A percentile compares a stretch with the other conserved stretches of the same genome.
These are phyloP conservation scores for Aphodius granarius DNA, from an alignment of 2,888 invertebrate species.

Conservation along the genomic window DNA sequence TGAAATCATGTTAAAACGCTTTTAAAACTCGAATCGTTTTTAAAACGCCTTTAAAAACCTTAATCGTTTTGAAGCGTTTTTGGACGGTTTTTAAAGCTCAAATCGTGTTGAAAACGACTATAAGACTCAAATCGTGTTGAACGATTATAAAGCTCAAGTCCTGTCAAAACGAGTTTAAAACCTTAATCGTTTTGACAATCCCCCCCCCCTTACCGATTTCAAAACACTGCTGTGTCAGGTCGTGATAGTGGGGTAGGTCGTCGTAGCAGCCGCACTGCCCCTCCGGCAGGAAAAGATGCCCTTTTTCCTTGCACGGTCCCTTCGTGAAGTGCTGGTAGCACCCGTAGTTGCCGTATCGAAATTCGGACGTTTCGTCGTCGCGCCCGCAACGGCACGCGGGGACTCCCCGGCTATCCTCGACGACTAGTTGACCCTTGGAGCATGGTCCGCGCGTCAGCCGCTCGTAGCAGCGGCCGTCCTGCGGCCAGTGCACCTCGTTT, in stretches of 20 bases:
- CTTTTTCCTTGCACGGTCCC: conserved; percentile 77
- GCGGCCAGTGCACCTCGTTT: conserved; percentile 75
- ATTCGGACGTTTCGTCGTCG: conserved; percentile 53
- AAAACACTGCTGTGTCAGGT: conserved; percentile 69
- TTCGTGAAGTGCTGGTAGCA: conserved; percentile 80
- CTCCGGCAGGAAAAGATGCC: conserved; percentile 77
- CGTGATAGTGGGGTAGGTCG: conserved; percentile 74
- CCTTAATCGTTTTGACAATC: no score
- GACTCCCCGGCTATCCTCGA: conserved; percentile 61
- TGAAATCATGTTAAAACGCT: no score
- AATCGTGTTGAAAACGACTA: no score
- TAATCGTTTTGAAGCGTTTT: no score
- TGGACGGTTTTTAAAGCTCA: no score
- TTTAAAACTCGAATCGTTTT: no score
- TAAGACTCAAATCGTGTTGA: no score
- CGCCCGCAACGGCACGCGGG: conserved; percentile 63
- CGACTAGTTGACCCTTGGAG: conserved; percentile 70
- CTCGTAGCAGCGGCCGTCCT: conserved; percentile 74
- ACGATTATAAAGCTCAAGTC: no score
- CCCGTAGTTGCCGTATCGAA: conserved; percentile 57
- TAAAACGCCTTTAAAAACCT: no score
- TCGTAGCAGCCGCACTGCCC: conserved; percentile 72
- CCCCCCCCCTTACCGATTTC: conserved; percentile 64
- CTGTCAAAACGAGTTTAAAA: background rate
- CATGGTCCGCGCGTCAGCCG: conserved; percentile 75